Percentiles rank a stretch among this genome's conserved stretches.
These are phyloP conservation scores for Carterocephalus palaemon DNA, from an alignment of 2,888 invertebrate genomes.

Conservation along the genomic window DNA sequence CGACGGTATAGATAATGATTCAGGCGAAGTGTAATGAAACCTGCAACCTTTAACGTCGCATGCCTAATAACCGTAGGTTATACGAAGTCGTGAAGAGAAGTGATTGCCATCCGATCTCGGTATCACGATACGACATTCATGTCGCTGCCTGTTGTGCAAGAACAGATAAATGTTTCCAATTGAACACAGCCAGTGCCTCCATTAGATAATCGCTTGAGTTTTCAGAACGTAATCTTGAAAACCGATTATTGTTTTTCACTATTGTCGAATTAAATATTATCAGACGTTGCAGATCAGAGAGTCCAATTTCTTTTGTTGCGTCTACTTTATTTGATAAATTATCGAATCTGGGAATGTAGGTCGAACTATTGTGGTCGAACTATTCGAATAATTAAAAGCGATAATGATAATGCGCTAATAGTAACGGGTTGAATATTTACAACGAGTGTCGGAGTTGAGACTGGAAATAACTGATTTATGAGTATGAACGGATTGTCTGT, in stretches of 20 bases:
- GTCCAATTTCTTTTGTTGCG: conserved; percentile 1
- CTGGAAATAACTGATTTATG: conserved; percentile 11
- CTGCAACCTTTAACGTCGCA: conserved; percentile 48
- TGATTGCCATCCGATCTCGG: conserved; percentile 65
- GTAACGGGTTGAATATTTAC: conserved; percentile 9
- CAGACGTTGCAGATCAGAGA: neutral
- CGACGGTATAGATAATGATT: conserved; percentile 25
- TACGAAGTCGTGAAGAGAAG: conserved; percentile 60
- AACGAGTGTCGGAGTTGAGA: neutral
- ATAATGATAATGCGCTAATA: conserved; percentile 12
- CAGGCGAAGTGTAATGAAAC: conserved; percentile 35
- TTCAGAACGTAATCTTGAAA: conserved; percentile 19
- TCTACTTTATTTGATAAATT: conserved; percentile 5
- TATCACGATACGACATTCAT: conserved; percentile 58
- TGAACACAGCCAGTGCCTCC: conserved; percentile 17
- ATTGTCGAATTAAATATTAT: too few relatives aligned
- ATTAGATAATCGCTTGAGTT: conserved; percentile 28
- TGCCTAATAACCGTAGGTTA: conserved; percentile 52
- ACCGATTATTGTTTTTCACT: conserved; percentile 15
- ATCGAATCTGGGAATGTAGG: conserved; percentile 16
- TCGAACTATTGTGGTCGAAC: conserved; percentile 14
- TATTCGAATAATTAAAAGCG: conserved; percentile 12
- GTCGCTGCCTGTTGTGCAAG: conserved; percentile 46
- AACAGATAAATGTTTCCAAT: conserved; percentile 61
- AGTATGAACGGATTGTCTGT: too few relatives aligned